Conservation (phyloP, 1,140 invertebrate species). For the Meloidogyne floridensis region DNA sequence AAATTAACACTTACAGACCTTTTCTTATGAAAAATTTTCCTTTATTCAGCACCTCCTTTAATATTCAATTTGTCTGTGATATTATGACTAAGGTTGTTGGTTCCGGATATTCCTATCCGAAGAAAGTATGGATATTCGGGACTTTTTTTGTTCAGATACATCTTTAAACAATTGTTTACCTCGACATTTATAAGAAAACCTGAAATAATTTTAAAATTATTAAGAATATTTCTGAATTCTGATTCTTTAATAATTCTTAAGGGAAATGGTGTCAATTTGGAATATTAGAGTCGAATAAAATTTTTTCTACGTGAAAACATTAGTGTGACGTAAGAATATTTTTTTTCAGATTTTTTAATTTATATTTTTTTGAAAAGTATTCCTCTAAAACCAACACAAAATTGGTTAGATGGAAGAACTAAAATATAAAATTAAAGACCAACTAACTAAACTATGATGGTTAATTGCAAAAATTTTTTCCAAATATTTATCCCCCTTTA, state of each 20-base stretch:
- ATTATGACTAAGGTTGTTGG: too few species aligned
- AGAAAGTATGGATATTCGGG: too few species aligned
- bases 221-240: neutral
- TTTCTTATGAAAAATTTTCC: too few species aligned
- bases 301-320: slow-evolving; percentile 59
- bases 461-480: too few species aligned
- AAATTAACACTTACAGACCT: too few species aligned
- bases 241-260: slow-evolving; percentile 49
- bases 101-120: too few species aligned
- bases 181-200: too few species aligned
- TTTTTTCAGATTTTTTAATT: slow-evolving; percentile 10
- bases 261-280: slow-evolving; percentile 71
- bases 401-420: slow-evolving; percentile 63
- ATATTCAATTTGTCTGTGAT: too few species aligned
- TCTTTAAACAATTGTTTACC: too few species aligned
- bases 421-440: too few species aligned
- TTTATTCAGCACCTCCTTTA: too few species aligned
- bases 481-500: slow-evolving; percentile 70
- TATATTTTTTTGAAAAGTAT: slow-evolving; percentile 67
- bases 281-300: slow-evolving; percentile 65
- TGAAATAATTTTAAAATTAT: neutral
- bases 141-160: too few species aligned
- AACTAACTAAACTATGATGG: slow-evolving; percentile 71
- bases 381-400: slow-evolving; percentile 68
- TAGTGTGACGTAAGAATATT: slow-evolving; percentile 43